phyloP scores from a whole-genome alignment of 2,113 vertebrate species.

The Nicator chloris region DNA sequence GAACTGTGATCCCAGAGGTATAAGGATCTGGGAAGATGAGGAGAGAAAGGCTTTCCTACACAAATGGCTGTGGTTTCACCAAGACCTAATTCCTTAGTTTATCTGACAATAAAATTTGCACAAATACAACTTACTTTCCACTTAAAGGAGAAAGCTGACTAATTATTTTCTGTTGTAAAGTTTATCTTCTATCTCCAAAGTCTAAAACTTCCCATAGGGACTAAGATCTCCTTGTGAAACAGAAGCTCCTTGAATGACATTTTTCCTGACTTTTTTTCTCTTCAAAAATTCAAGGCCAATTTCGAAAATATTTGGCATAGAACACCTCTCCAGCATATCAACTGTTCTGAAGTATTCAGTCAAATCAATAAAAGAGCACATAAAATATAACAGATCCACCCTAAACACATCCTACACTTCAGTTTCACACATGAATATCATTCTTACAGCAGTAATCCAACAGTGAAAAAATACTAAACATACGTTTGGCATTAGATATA shows the following conservation, averaged over 20 bases:
- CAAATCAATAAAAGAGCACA: not conserved
- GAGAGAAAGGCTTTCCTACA: not conserved
- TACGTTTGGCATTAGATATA: not conserved
- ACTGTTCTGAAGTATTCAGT: not conserved
- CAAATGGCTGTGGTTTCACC: not conserved
- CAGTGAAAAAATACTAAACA: not conserved
- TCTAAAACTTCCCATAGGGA: constrained; percentile 39
- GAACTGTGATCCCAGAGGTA: not conserved
- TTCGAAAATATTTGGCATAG: constrained; percentile 4
- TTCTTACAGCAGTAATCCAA: not conserved
- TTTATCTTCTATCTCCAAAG: constrained; percentile 49
- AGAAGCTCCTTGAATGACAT: constrained; percentile 14
- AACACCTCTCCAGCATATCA: not conserved
- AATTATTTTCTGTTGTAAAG: constrained; percentile 66
- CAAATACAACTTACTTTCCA: constrained; percentile 41
- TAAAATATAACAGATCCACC: not conserved
- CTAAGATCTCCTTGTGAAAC: constrained; percentile 6
- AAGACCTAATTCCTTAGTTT: constrained; percentile 19
- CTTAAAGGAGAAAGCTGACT: constrained; percentile 53
- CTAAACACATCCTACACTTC: not conserved
- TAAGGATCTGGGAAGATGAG: not conserved
- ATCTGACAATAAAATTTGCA: constrained; percentile 57
- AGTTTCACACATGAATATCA: not conserved
- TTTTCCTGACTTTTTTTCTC: not conserved
- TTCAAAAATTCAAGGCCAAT: constrained; percentile 51